Conservation (phyloP, 2,797 vertebrate species). For the Leucoraja ocellata region DNA sequence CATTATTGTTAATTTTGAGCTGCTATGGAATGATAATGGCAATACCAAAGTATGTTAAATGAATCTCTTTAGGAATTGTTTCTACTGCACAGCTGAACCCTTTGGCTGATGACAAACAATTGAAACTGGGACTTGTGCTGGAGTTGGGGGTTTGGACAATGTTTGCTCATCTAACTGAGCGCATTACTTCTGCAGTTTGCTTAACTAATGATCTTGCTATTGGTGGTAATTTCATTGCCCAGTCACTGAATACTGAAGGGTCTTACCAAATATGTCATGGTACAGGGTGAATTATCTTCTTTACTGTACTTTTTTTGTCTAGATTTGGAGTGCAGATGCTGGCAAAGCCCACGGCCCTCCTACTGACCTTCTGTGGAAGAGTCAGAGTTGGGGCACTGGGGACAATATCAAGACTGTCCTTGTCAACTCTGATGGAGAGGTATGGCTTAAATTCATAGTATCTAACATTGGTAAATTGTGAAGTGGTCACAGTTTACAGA, state of each 20-base stretch:
- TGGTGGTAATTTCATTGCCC: not conserved
- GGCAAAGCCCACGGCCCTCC: slow-evolving; percentile 82
- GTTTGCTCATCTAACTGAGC: not conserved
- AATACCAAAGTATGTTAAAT: not conserved
- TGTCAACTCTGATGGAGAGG: slow-evolving; percentile 77
- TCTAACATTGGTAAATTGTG: not conserved
- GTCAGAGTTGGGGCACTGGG: slow-evolving; percentile 82
- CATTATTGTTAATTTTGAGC: too few relatives aligned
- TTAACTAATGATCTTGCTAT: not conserved
- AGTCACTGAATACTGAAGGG: too few relatives aligned
- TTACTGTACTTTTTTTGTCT: not conserved
- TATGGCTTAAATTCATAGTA: slow-evolving; percentile 45
- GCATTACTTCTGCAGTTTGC: not conserved
- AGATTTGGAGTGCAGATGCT: slow-evolving; percentile 88
- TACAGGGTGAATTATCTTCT: not conserved
- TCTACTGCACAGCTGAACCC: not conserved
- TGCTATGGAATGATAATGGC: not conserved
- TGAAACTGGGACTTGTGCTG: not conserved
- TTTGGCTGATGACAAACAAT: not conserved
- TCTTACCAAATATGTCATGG: too few relatives aligned
- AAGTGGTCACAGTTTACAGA: not conserved
- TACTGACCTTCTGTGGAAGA: slow-evolving; percentile 85
- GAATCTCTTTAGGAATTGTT: not conserved
- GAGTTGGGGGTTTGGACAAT: not conserved
- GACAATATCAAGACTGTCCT: slow-evolving; percentile 67